Conservation (phyloP, 2,888 invertebrate species). For the Trichopria drosophilae region DNA sequence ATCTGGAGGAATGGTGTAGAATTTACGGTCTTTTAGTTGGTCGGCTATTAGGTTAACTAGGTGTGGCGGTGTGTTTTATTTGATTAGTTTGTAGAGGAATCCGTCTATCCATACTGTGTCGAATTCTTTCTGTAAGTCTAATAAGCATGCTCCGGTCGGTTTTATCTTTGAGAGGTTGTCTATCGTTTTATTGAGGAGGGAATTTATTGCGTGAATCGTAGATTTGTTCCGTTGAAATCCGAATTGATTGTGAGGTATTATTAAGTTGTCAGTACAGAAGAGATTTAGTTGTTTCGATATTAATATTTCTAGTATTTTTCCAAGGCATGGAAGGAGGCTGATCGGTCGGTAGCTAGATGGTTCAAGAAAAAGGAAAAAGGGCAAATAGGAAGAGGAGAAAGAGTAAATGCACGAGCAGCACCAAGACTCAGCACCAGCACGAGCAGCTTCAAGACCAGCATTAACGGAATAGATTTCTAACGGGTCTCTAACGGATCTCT, state of each 20-base stretch:
- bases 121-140: too few relatives aligned
- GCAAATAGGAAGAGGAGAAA: too few relatives aligned
- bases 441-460: too few relatives aligned
- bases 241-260: not conserved
- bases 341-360: slow-evolving; percentile 6
- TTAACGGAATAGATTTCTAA: too few relatives aligned
- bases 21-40: not conserved
- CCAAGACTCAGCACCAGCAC: too few relatives aligned
- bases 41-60: too few relatives aligned
- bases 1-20: too few relatives aligned
- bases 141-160: not conserved
- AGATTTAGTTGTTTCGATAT: not conserved
- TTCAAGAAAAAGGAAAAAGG: too few relatives aligned
- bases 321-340: not conserved
- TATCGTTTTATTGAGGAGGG: not conserved
- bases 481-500: too few relatives aligned
- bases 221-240: not conserved
- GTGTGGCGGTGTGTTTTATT: too few relatives aligned
- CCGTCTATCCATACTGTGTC: not conserved
- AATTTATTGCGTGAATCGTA: not conserved
- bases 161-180: not conserved
- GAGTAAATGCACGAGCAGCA: too few relatives aligned
- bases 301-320: slow-evolving; percentile 2
- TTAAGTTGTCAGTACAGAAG: not conserved
- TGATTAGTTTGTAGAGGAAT: not conserved